phyloP scores from a whole-genome alignment of 92 coral and sea anemone genomes.

The Nematostella vectensis region DNA sequence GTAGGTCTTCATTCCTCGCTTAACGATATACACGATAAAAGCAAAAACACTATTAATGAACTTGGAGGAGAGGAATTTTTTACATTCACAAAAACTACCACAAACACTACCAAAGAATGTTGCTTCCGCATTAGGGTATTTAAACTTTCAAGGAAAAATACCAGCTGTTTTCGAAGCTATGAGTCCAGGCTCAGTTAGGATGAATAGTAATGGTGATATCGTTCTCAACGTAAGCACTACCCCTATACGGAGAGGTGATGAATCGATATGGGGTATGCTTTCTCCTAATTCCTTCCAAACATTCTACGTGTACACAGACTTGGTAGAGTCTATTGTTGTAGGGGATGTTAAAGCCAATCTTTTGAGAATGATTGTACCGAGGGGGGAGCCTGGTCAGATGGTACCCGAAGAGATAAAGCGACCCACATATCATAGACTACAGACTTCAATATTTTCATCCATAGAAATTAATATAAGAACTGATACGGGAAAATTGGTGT shows the following conservation, averaged over 20 bases:
- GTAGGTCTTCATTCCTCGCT: not conserved
- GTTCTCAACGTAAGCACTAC: not conserved
- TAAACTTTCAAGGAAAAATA: not conserved
- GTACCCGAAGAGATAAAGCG: constrained; percentile 10
- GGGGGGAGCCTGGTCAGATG: not conserved
- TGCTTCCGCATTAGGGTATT: constrained; percentile 7
- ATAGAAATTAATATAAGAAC: constrained; percentile 12
- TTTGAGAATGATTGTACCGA: constrained; percentile 4
- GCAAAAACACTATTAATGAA: not conserved
- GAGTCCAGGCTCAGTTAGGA: not conserved
- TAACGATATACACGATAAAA: not conserved
- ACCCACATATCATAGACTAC: constrained; percentile 12
- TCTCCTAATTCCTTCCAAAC: constrained; percentile 6
- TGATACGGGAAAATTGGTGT: constrained; percentile 1
- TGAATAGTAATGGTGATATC: constrained; percentile 1
- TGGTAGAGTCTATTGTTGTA: constrained; percentile 3
- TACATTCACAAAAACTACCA: constrained; percentile 2
- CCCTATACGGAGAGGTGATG: constrained; percentile 4
- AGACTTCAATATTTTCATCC: constrained; percentile 9
- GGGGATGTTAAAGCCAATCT: constrained; percentile 12
- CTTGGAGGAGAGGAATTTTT: constrained; percentile 4
- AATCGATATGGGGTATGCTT: constrained; percentile 14
- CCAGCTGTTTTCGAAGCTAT: not conserved
- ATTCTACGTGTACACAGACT: constrained; percentile 4
- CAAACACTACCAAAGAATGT: constrained; percentile 6